Base-by-base conservation (phyloP, 2,113 vertebrate genomes). In the Gallinago undulata region DNA sequence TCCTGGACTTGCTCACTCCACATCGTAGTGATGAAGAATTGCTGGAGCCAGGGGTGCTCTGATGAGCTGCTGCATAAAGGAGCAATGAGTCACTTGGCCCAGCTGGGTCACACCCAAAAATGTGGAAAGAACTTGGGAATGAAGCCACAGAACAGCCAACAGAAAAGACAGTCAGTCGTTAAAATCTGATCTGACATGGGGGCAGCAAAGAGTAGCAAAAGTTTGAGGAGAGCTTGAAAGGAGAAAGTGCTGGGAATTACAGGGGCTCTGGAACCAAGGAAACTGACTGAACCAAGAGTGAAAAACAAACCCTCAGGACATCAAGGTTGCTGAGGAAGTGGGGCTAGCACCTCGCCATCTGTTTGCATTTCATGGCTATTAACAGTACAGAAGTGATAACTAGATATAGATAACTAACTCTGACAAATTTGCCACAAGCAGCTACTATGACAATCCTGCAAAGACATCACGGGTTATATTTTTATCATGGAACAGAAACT, bases 81-180 rank as follows among this genome's bases (percentile, higher is more conserved):
- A 93, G 80, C 76, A 84, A 47, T 92, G 95, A 96, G 57, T 93
- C 95, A 93, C 43, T 87, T 63, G 53, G 66, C 53, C 77, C 80
- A 91, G 83, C 55, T 89, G 70, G 69, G 94, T 95, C 92, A 95
- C 80, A 90, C 90, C 89, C 73, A 33, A 91, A 90, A 82, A 78
- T 37, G 73, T 78, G 77, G 55, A 92, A 94, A 89, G 45, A 89
- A 78, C 6, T 90, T 73, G 33, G 66, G 69, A 94, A 89, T 53
- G 80, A 94, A 95, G 48, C 66, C 62, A 53, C 23, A 77, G 51
- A 93, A n/a, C 68, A 88, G 68, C 31, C 57, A 24, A 63, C 19
- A 69, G 76, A 90, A 85, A 30, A 67, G 15, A 21, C 17, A 57
- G 50, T 13, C 33, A 63, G 45, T 77, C 33, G 78, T 60, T 89